Base-by-base conservation (phyloP, 2,888 invertebrate species). In the Antitype chi region DNA sequence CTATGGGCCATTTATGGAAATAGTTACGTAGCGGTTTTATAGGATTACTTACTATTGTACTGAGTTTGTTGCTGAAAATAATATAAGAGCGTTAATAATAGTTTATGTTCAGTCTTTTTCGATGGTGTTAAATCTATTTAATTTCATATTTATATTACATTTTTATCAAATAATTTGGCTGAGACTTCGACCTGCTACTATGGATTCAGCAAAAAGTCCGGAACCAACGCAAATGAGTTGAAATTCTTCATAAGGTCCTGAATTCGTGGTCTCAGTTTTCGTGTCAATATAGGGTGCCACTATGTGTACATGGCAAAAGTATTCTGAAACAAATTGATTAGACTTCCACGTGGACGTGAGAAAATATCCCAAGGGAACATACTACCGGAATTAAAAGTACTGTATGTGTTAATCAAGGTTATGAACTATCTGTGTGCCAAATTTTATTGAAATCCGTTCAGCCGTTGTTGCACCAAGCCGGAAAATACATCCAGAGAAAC, bases 1-100 rank as follows among this genome's bases (percentile, higher is more conserved):
- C 5, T 69, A 62, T 64, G 32, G 9, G 57, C 60, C 73, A 79
- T 82, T 78, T 82, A 86, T 84, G 73, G 55, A 74, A 82, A 79
- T 82, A 72, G 66, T 60, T 71, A 81, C n/a, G n/a, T 57, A 28
- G 23, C 0, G 11, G 69, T 11, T 62, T 73, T 73, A 73, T 64
- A 57, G 74, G 74, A 86, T 85, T 75, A 86, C 70, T 55, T 49
- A 17, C 1, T 70, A 64, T 52, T 70, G 49, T 70, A 72, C 78
- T 62, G 60, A 69, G 38, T 57, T 82, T 82, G 53, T 64, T 60
- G 28, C 57, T 72, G 23, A 52, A 59, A 25, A n/a, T 62, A 20
- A 67, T 66, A 23, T 32, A 9, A 38, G 1, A 25, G 9, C 17
- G 53, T 57, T 59, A 28, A 15, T 25, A 25, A 32, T 8, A 20